Base-by-base conservation (phyloP, 2,888 invertebrate species). In the Ichneumon xanthorius region DNA sequence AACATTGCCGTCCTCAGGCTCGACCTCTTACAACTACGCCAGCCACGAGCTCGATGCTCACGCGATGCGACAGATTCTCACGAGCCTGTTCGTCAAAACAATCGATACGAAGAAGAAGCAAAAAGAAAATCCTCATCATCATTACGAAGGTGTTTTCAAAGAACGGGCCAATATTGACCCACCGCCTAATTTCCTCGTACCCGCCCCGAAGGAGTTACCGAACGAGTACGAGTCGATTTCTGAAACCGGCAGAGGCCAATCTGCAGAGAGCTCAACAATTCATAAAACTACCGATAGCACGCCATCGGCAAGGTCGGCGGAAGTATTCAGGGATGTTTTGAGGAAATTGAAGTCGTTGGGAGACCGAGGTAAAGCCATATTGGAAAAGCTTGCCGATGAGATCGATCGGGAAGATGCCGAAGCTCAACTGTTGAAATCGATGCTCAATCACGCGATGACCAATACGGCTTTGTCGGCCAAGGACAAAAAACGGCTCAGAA, bases 281-380 rank as follows among this genome's bases (percentile, higher is more conserved):
- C 11, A 4, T 48, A n/a, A 58, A 6, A 58, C n/a, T 61, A n/a
- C 11, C 40, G 9, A 48, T 6, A 55, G 30, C 7, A 50, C 7
- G 22, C 11, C 53, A 2, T n/a, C 58, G 45, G 37, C 78, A 1
- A 86, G 87, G 7, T 95, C 95, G 0, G 93, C 92, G 50, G 96
- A 96, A 91, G 94, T 96, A 0, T 95, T 96, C 78, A 94, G 95
- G 87, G 96, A 96, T 26, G 95, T 96, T 0, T 90, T 96, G 30
- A 93, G 94, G 19, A 95, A 95, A 89, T 92, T 96, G 0, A 95
- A 95, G 86, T 94, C 94, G 0, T 90, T 96, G 14, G 96, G 96
- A 0, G 94, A 94, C 0, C 94, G 95, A 72, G 96, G 96, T 0
- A 94, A 95, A 81, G 92, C 94, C 48, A 95, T 96, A 5, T 91